Evolutionary conservation across 2,797 vertebrate genomes (phyloP).

Genomic region (Mus spretus): DNA sequence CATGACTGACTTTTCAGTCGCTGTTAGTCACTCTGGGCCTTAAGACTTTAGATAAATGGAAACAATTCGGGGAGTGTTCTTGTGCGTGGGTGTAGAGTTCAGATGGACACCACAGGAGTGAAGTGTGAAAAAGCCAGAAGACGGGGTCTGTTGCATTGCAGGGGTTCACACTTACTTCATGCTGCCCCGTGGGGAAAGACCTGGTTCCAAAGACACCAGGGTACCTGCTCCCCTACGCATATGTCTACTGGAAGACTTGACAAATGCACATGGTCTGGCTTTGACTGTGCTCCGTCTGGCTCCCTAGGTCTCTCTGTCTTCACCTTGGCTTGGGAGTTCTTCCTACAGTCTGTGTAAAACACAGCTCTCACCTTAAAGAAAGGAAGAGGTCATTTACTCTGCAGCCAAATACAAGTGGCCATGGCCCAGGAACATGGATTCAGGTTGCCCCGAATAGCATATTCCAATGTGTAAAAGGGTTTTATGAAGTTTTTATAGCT

Average conservation of each 20-base stretch:
- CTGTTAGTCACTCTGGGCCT: neutral
- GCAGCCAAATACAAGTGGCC: neutral
- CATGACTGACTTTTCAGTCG: neutral
- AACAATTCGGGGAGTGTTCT: neutral
- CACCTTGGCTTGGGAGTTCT: neutral
- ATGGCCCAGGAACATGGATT: neutral
- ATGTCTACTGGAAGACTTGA: neutral
- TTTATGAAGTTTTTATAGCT: slow-evolving; percentile 15
- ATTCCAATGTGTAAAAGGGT: slow-evolving; percentile 21
- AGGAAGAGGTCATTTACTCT: neutral
- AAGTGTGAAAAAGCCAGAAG: neutral
- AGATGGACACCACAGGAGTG: neutral
- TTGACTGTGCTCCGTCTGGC: neutral
- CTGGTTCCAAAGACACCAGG: neutral
- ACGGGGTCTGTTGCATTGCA: neutral
- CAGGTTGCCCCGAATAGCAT: neutral
- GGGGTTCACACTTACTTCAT: neutral
- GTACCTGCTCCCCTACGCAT: too few species aligned
- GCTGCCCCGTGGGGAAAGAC: neutral
- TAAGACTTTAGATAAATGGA: neutral
- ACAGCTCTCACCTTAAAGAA: neutral
- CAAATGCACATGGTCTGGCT: neutral
- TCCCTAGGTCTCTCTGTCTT: neutral
- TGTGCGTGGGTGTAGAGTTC: neutral
- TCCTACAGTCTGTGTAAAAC: neutral